A percentile compares a stretch with the other conserved stretches of the same genome.
Conservation (phyloP, 2,888 invertebrate genomes). For the Microplitis manilae region DNA sequence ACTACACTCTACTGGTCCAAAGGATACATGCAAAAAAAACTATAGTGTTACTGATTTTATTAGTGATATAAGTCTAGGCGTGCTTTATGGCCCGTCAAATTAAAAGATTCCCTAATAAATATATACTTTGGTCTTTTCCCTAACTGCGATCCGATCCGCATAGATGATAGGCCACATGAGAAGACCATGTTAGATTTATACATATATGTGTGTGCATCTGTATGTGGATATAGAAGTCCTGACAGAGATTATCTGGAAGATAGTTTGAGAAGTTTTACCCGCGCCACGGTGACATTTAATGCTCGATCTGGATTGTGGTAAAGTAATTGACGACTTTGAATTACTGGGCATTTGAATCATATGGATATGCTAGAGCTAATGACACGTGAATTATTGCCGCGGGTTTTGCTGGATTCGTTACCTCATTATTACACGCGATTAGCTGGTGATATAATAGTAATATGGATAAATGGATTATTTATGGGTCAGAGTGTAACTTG, state of each 20-base stretch:
- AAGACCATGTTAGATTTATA: not conserved
- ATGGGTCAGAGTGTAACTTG: not conserved
- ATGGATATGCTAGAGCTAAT: conserved; percentile 28
- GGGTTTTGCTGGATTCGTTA: conserved; percentile 26
- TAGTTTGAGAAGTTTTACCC: conserved; percentile 10
- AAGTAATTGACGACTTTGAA: conserved; percentile 29
- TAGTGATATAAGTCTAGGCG: conserved; percentile 54
- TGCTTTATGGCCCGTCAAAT: conserved; percentile 72
- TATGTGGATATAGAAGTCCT: not conserved
- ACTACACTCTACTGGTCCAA: conserved; percentile 27
- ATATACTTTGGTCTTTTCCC: conserved; percentile 57
- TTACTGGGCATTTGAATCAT: not conserved
- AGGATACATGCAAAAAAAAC: conserved; percentile 27
- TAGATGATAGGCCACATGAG: conserved; percentile 33
- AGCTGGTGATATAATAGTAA: conserved; percentile 18
- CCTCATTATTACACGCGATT: conserved; percentile 38
- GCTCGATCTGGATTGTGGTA: conserved; percentile 8
- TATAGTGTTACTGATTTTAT: not conserved
- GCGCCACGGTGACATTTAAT: not conserved
- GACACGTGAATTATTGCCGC: conserved; percentile 38
- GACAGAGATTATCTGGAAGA: conserved; percentile 7
- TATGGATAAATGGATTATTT: conserved; percentile 19
- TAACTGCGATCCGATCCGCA: conserved; percentile 65
- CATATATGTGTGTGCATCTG: not conserved
- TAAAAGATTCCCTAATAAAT: conserved; percentile 68